phyloP scores from a whole-genome alignment of 1,140 invertebrate species.

The Drosophila navojoa region DNA sequence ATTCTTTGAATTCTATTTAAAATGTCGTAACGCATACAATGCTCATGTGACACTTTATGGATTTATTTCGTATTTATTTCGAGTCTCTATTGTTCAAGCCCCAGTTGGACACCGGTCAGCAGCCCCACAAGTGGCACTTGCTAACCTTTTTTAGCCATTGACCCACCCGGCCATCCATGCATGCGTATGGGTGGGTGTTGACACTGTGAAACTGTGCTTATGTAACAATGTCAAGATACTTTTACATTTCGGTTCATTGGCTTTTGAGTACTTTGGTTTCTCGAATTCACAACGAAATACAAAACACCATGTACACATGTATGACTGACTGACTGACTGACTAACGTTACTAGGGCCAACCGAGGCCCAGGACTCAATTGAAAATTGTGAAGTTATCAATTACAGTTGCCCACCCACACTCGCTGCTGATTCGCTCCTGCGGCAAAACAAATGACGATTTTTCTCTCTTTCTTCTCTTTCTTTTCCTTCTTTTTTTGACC shows the following conservation, averaged over 20 bases:
- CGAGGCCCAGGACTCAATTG: conserved; percentile 16
- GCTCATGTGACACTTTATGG: background rate
- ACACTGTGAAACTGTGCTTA: conserved; percentile 31
- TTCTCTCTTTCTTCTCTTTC: background rate
- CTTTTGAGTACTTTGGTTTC: conserved; percentile 28
- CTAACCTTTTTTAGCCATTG: conserved; percentile 33
- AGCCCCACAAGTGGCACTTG: conserved; percentile 30
- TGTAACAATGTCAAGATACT: conserved; percentile 55
- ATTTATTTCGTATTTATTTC: background rate
- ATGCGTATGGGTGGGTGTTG: conserved; percentile 23
- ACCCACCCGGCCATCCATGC: conserved; percentile 7
- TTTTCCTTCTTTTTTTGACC: background rate
- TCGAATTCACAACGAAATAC: background rate
- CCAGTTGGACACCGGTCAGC: conserved; percentile 3
- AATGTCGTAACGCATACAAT: too few relatives aligned
- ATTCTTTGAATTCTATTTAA: too few relatives aligned
- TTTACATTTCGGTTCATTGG: conserved; percentile 56
- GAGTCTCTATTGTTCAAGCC: too few relatives aligned
- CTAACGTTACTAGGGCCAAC: conserved; percentile 41
- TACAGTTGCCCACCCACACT: conserved; percentile 38
- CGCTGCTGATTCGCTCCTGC: conserved; percentile 47
- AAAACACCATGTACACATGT: conserved; percentile 24
- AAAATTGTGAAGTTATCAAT: conserved; percentile 70
- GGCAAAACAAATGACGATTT: conserved; percentile 2
- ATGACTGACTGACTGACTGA: conserved; percentile 9